Percentiles rank a stretch among this genome's conserved stretches.
Evolutionary conservation across 2,797 vertebrate genomes (phyloP).

Genomic region (Otus scops): DNA sequence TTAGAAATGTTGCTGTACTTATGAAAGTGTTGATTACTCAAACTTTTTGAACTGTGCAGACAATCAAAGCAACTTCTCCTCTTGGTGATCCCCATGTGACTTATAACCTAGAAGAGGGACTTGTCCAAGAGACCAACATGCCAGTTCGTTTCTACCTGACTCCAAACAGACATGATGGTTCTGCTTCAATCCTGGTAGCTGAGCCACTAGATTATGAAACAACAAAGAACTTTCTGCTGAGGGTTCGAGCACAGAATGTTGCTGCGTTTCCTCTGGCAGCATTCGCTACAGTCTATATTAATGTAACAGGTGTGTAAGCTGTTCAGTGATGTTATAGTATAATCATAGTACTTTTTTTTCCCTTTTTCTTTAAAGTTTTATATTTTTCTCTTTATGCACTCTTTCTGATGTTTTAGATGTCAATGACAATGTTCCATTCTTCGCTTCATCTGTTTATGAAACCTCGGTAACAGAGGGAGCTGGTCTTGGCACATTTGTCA

Average conservation of each 20-base stretch:
- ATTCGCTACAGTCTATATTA: conserved; percentile 82
- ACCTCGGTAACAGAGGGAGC: conserved; percentile 85
- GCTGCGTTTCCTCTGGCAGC: conserved; percentile 86
- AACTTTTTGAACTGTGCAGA: conserved; percentile 70
- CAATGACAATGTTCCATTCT: conserved; percentile 92
- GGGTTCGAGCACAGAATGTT: conserved; percentile 87
- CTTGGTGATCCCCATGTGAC: conserved; percentile 88
- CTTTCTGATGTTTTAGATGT: conserved; percentile 78
- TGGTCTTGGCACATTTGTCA: conserved; percentile 80
- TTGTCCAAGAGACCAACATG: conserved; percentile 90
- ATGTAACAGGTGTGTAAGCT: conserved; percentile 82
- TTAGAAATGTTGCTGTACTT: neutral
- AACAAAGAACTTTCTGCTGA: conserved; percentile 84
- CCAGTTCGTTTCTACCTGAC: conserved; percentile 89
- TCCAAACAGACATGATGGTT: conserved; percentile 87
- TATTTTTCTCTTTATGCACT: neutral
- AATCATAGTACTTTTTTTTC: neutral
- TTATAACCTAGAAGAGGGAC: conserved; percentile 87
- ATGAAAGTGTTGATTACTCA: neutral
- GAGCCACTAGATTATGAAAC: conserved; percentile 89
- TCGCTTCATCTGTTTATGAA: conserved; percentile 90
- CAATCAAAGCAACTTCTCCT: conserved; percentile 83
- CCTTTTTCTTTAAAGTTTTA: neutral
- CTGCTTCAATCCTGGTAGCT: conserved; percentile 86
- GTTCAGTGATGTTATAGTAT: neutral